Percentiles rank a stretch among this genome's conserved stretches.
phyloP scores from a whole-genome alignment of 2,797 vertebrate genomes.

The Mormyrops boulengeri region DNA sequence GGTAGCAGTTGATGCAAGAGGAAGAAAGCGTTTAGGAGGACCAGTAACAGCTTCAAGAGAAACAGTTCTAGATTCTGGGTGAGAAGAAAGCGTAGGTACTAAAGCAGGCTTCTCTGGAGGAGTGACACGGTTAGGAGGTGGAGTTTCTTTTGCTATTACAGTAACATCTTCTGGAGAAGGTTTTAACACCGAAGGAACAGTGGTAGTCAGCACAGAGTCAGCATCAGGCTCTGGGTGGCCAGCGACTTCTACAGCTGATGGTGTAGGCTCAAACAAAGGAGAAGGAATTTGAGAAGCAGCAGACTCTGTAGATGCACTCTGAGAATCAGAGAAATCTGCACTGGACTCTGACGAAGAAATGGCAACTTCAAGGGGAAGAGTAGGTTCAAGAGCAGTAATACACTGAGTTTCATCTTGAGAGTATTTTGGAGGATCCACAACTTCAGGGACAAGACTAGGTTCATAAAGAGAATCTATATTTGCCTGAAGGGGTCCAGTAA shows the following conservation, averaged over 20 bases:
- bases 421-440: background rate
- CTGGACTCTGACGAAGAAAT: background rate
- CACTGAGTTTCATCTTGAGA: too few species aligned
- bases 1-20: background rate
- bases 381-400: background rate
- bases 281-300: background rate
- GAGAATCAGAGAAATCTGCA: background rate
- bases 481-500: background rate
- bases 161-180: background rate
- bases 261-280: background rate
- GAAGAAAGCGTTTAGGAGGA: background rate
- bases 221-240: constrained; percentile 21
- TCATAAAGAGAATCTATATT: background rate
- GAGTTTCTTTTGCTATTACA: background rate
- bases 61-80: background rate
- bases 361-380: background rate
- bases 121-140: background rate
- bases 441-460: background rate
- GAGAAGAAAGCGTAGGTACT: background rate
- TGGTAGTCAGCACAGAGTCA: background rate
- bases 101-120: background rate
- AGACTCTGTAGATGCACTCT: background rate
- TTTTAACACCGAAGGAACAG: background rate
- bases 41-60: background rate
- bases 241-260: background rate